Evolutionary conservation across 1,140 invertebrate genomes (phyloP).

Genomic region (Ceratina australensis): DNA sequence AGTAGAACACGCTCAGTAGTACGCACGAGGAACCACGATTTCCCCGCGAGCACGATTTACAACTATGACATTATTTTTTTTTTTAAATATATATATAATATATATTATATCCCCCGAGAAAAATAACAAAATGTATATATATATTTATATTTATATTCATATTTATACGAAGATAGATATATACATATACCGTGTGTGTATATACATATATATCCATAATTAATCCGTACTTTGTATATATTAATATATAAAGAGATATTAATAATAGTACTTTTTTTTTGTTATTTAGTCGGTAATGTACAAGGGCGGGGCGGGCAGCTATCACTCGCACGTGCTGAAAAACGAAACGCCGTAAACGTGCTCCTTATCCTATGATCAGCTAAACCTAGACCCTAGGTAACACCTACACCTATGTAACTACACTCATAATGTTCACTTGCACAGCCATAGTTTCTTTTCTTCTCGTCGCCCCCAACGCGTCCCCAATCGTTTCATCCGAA

Average conservation of each 20-base stretch:
- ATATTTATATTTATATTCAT: slow-evolving; percentile 60
- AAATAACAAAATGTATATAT: slow-evolving; percentile 72
- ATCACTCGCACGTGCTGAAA: slow-evolving; percentile 66
- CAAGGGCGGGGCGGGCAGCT: slow-evolving; percentile 62
- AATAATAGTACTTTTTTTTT: slow-evolving; percentile 73
- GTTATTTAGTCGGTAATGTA: slow-evolving; percentile 76
- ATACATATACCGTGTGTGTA: slow-evolving; percentile 67
- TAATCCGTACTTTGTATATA: slow-evolving; percentile 72
- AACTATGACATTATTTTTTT: slow-evolving; percentile 58
- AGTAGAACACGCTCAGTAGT: slow-evolving; percentile 67
- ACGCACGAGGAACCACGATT: slow-evolving; percentile 34
- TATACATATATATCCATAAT: slow-evolving; percentile 74
- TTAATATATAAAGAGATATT: slow-evolving; percentile 76
- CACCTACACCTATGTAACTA: slow-evolving; percentile 76
- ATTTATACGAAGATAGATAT: slow-evolving; percentile 69
- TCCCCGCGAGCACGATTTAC: slow-evolving; percentile 52
- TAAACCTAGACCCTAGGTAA: slow-evolving; percentile 78
- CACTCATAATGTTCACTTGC: slow-evolving; percentile 79
- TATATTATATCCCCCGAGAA: slow-evolving; percentile 65
- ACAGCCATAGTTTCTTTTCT: slow-evolving; percentile 78
- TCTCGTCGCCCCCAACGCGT: slow-evolving; percentile 52
- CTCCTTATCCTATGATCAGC: slow-evolving; percentile 71
- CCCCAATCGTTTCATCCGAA: slow-evolving; percentile 21
- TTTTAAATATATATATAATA: slow-evolving; percentile 28
- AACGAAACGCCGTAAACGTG: slow-evolving; percentile 72